Base-by-base conservation (phyloP, 2,888 invertebrate genomes). In the Andrena fulva region DNA sequence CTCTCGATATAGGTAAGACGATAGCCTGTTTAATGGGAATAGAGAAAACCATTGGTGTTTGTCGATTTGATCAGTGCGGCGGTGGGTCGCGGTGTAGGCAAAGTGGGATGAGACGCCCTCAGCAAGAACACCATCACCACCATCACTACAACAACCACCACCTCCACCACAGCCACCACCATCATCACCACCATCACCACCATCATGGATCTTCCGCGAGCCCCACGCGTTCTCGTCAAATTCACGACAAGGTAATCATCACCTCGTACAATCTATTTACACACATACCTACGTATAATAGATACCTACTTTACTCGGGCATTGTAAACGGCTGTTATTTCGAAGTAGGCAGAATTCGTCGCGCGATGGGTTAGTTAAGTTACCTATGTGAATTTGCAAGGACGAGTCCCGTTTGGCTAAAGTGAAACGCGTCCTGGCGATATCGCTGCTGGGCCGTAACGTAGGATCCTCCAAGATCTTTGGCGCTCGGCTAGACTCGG, bases 41-140 rank as follows among this genome's bases (percentile, higher is more conserved):
- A 48, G 54, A 70, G 16, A 70, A 63, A 69, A 54, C 42, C 16
- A 24, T 10, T 67, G 54, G 62, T 68, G 24, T 76, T 75, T 54
- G 48, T 70, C 20, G 67, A 66, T 83, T 84, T 80, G 48, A 73
- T 75, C 89, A 94, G 93, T 94, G 93, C 93, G 93, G 94, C 93
- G 92, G 94, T 89, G 92, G 93, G 91, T 92, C 93, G 92, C 93
- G 93, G 92, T 93, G 93, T 91, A 92, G 92, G 90, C 92, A 91
- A 90, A 93, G 91, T 93, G 94, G 94, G 92, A 94, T 94, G 94
- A 93, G 93, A 93, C 94, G 94, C 87, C 93, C 93, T 89, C 93
- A 92, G 92, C 93, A 93, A 89, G 93, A 94, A 88, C 89, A 91
- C 89, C 91, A 90, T 86, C 90, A 92, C 63, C 85, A 89, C 60